These are phyloP conservation scores for Naja naja DNA, from an alignment of 2,113 vertebrate genomes.

Conservation along the genomic window DNA sequence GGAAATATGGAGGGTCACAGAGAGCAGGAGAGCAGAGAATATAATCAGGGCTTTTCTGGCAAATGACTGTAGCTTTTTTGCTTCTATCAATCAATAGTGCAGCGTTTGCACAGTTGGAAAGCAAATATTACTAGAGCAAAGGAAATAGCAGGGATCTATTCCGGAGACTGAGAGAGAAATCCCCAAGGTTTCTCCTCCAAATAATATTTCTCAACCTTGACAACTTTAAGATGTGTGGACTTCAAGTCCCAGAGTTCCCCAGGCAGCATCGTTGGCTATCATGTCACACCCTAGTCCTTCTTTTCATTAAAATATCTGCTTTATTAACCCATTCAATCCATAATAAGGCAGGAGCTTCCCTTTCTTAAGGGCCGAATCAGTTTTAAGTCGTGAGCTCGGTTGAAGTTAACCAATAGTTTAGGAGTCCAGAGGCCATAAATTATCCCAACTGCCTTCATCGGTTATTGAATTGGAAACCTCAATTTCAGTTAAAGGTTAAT, in stretches of 20 bases:
- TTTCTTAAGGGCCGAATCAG: neutral
- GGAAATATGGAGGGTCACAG: neutral
- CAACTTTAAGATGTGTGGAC: neutral
- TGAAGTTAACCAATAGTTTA: neutral
- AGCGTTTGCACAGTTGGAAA: neutral
- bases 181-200: neutral
- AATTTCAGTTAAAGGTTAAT: neutral
- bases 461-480: neutral
- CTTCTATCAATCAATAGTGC: neutral
- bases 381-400: neutral
- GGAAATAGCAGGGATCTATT: conserved; percentile 7
- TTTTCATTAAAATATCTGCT: neutral
- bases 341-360: neutral
- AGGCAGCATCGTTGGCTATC: neutral
- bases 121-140: neutral
- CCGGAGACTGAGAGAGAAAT: conserved; percentile 9
- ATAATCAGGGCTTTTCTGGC: neutral
- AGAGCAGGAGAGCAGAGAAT: neutral
- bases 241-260: neutral
- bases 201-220: neutral
- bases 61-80: neutral
- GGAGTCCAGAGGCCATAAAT: neutral
- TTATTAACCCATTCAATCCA: neutral
- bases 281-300: no score
- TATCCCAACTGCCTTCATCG: neutral